Conservation (phyloP, 1,140 invertebrate genomes). For the Eriocheir sinensis region DNA sequence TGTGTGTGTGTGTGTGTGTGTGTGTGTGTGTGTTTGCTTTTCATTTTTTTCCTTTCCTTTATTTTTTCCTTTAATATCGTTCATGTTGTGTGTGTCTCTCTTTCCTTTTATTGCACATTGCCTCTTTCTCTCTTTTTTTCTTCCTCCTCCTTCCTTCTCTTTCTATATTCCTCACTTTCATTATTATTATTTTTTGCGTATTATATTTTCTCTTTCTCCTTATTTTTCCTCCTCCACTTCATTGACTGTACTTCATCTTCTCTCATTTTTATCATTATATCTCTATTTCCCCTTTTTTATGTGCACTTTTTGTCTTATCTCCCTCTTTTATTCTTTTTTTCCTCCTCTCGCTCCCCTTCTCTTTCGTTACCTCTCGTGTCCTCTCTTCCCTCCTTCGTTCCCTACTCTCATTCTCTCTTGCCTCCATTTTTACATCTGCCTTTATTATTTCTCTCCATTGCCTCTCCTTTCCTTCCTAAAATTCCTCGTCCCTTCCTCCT, state of each 20-base stretch:
- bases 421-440: neutral
- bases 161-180: neutral
- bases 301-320: no score
- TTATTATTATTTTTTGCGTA: neutral
- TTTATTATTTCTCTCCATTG: neutral
- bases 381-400: neutral
- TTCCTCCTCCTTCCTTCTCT: neutral
- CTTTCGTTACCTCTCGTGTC: neutral
- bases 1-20: constrained; percentile 24
- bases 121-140: neutral
- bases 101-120: neutral
- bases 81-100: neutral
- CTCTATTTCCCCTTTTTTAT: neutral
- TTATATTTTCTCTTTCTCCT: neutral
- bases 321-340: neutral
- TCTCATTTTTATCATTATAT: neutral
- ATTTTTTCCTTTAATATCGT: neutral
- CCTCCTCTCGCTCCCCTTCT: neutral
- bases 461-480: neutral
- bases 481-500: neutral
- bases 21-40: neutral
- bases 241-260: neutral
- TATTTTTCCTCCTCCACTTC: neutral
- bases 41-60: neutral
- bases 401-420: constrained; percentile 1